Conservation (phyloP, 2,113 vertebrate species). For the Microtus pennsylvanicus region DNA sequence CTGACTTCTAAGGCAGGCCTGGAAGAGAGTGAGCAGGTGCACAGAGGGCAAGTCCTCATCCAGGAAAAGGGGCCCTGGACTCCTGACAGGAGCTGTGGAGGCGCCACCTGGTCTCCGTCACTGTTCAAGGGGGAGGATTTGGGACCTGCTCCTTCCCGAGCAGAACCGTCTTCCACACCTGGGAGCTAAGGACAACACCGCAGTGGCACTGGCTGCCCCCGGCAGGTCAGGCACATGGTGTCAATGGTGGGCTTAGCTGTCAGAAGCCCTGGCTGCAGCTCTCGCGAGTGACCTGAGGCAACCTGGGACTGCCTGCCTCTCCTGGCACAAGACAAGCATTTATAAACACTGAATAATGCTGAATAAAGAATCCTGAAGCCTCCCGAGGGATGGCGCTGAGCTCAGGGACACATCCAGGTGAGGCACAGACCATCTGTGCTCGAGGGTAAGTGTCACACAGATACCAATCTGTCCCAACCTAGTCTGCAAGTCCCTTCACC, state of each 20-base stretch:
- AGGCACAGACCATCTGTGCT: neutral
- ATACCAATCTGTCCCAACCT: neutral
- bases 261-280: neutral
- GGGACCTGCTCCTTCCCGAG: neutral
- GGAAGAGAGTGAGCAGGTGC: neutral
- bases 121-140: neutral
- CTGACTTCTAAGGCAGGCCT: neutral
- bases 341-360: neutral
- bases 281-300: neutral
- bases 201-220: neutral
- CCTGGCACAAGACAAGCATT: neutral
- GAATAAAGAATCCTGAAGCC: neutral
- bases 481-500: neutral
- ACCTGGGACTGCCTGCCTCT: neutral
- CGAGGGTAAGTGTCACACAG: neutral
- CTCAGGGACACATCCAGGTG: neutral
- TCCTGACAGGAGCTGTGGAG: neutral
- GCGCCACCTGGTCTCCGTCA: neutral
- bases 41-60: neutral
- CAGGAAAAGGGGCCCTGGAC: neutral
- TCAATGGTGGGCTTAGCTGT: neutral
- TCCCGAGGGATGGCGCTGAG: neutral
- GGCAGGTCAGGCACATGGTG: neutral
- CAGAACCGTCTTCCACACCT: too few relatives aligned
- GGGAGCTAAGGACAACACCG: neutral